Percentiles rank a stretch among this genome's conserved stretches.
These are phyloP conservation scores for Volucella bombylans DNA, from an alignment of 2,888 invertebrate species.

Conservation along the genomic window DNA sequence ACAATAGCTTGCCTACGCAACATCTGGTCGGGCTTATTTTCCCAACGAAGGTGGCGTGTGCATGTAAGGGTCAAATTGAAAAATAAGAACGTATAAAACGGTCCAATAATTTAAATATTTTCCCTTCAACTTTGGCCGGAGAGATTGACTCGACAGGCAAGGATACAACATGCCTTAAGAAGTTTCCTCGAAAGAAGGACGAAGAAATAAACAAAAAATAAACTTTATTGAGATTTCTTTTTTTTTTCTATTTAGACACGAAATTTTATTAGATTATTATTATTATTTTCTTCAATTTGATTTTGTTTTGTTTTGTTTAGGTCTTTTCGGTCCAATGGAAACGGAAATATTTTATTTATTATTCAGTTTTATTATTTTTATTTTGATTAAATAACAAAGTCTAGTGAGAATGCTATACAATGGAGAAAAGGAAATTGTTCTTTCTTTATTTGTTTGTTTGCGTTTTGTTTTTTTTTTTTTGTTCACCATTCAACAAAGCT, in stretches of 20 bases:
- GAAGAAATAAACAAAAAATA: slow-evolving; percentile 9
- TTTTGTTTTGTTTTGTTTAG: slow-evolving; percentile 13
- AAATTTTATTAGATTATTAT: slow-evolving; percentile 61
- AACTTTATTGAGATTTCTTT: slow-evolving; percentile 38
- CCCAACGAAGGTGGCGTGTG: not conserved
- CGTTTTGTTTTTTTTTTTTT: not conserved
- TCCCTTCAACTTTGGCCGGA: not conserved
- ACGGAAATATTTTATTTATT: not conserved
- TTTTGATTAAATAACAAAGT: slow-evolving; percentile 19
- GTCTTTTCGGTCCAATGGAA: slow-evolving; percentile 22
- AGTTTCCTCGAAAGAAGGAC: not conserved
- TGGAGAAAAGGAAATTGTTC: too few relatives aligned
- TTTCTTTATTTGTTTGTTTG: not conserved
- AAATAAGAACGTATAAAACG: slow-evolving; percentile 23
- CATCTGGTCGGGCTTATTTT: slow-evolving; percentile 31
- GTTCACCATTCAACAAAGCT: slow-evolving; percentile 9
- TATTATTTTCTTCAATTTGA: slow-evolving; percentile 4
- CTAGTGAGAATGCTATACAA: slow-evolving; percentile 3
- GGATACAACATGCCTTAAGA: not conserved
- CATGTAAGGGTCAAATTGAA: slow-evolving; percentile 15
- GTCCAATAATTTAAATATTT: slow-evolving; percentile 13
- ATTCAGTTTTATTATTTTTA: not conserved
- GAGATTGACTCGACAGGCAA: not conserved
- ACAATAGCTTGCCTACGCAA: not conserved
- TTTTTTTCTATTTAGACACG: slow-evolving; percentile 51